Percentiles rank a stretch among this genome's conserved stretches.
phyloP scores from a whole-genome alignment of 37 sponge, comb jelly and placozoan genomes.

The Eunapius fragilis region DNA sequence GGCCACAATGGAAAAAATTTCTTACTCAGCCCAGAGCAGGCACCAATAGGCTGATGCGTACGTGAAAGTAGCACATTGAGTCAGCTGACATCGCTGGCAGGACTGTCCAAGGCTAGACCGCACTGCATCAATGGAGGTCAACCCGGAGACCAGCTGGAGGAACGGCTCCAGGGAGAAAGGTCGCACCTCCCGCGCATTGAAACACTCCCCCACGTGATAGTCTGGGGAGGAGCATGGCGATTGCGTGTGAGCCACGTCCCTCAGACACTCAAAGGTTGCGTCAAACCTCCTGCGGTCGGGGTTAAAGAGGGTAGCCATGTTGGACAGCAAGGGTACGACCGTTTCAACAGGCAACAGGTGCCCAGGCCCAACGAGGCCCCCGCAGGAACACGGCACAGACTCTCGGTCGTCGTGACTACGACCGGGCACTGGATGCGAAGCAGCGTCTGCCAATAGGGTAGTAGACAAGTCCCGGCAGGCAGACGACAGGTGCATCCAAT shows the following conservation, averaged over 20 bases:
- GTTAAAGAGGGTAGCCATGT: background rate
- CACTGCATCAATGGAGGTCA: background rate
- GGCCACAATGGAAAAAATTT: background rate
- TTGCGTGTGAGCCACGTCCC: background rate
- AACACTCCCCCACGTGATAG: background rate
- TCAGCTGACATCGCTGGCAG: background rate
- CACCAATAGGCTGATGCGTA: background rate
- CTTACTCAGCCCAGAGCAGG: background rate
- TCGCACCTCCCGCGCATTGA: background rate
- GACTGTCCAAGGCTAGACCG: background rate
- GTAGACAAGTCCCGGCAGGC: background rate
- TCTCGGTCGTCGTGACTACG: background rate
- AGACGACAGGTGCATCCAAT: slow-evolving; percentile 22
- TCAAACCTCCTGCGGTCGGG: background rate
- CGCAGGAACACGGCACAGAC: background rate
- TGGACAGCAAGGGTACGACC: background rate
- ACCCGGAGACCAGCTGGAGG: background rate
- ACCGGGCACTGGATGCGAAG: background rate
- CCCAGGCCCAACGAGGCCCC: background rate
- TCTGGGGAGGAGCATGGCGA: background rate
- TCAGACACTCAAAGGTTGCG: background rate
- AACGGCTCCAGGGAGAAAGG: background rate
- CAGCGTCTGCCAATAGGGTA: background rate
- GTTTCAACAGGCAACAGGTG: background rate
- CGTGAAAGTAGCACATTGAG: background rate